These are phyloP conservation scores for Carcharodon carcharias DNA, from an alignment of 2,797 vertebrate genomes.

Conservation along the genomic window DNA sequence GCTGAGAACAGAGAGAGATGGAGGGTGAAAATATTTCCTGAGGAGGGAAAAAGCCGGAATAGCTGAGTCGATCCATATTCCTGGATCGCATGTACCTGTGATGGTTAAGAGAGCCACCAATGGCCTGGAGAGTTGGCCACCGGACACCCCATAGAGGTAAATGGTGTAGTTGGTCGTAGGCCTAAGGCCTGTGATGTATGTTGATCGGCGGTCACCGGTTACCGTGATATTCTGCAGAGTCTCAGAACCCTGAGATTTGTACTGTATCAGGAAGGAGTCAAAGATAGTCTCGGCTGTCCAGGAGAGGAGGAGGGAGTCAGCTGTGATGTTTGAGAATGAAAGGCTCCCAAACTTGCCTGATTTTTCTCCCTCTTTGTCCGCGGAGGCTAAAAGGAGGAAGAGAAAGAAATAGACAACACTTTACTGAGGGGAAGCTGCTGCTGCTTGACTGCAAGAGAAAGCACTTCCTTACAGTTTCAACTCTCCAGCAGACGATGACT, in stretches of 20 bases:
- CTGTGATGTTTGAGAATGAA: constrained; percentile 24
- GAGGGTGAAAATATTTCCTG: background rate
- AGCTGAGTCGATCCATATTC: background rate
- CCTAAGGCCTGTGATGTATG: background rate
- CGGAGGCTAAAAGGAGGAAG: background rate
- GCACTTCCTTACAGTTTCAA: background rate
- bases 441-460: background rate
- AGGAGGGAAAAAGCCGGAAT: background rate
- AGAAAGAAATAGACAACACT: background rate
- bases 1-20: background rate
- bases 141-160: background rate
- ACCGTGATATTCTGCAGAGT: background rate
- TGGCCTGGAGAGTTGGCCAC: background rate
- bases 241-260: background rate
- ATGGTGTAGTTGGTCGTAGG: constrained; percentile 24
- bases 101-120: constrained; percentile 23
- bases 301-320: background rate
- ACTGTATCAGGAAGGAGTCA: constrained; percentile 31
- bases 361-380: background rate
- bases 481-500: background rate
- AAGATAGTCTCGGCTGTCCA: background rate
- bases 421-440: background rate
- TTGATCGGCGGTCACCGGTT: background rate
- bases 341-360: background rate
- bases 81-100: background rate